Base-by-base conservation (phyloP, 2,113 vertebrate species). In the Bettongia penicillata region DNA sequence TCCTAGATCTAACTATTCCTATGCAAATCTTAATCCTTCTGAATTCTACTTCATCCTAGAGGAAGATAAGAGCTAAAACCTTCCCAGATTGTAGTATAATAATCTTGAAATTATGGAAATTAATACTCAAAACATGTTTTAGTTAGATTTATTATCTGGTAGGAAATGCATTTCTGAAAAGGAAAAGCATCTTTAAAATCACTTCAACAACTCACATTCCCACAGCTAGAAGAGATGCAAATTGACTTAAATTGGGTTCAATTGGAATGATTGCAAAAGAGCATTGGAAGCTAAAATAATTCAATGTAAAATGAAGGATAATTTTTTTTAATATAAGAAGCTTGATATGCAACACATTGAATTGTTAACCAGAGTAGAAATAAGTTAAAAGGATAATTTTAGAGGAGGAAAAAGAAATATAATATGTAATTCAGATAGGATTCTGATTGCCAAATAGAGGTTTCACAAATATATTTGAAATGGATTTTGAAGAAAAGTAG, bases 361-460 rank as follows among this genome's bases (percentile, higher is more conserved):
- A 53, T 43, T 95, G 53, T 97, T 89, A 96, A 43, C 28, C 3
- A 93, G 84, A 91, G 55, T 10, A 95, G 84, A 96, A 97, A 95
- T 89, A 95, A 93, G 94, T 84, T 96, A 97, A 97, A 94, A 95
- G 90, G 37, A 55, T 49, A 93, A 53, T 93, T 89, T 93, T 89
- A 94, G 52, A 22, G 89, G 53, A 48, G 93, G 51, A 16, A 52
- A 97, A 92, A 95, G 61, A 95, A 95, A 50, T 51, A 47, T 49
- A 92, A 90, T 95, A 19, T 95, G 47, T 94, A 57, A 97, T 95
- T 93, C 31, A 93, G 28, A 22, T 28, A 12, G 48, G 26, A 93
- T 92, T 96, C 3, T 91, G 92, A 57, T 16, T 31, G 3, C 92
- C 26, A 92, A 90, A 90, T 57, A 94, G 93, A 92, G 23, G 47